Conservation (phyloP, 2,888 invertebrate genomes). For the Plebejus melissa region DNA sequence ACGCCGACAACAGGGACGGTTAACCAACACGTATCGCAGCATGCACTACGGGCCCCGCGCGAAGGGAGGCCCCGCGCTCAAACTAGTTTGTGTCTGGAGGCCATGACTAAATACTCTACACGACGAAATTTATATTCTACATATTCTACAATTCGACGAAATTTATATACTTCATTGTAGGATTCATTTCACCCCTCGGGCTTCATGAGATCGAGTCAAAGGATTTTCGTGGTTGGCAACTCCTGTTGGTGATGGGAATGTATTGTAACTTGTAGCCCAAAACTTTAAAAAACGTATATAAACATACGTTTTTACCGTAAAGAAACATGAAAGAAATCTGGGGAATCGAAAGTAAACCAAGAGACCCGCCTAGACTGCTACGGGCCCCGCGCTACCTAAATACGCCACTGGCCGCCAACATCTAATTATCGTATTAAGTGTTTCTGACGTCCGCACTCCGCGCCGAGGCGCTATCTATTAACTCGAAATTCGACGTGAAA, state of each 20-base stretch:
- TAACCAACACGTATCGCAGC: not conserved
- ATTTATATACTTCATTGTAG: no score
- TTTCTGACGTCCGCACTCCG: constrained; percentile 1
- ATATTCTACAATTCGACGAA: no score
- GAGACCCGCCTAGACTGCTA: not conserved
- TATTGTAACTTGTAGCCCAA: no score
- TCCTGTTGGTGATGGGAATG: no score
- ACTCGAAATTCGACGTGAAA: not conserved
- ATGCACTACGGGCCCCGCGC: not conserved
- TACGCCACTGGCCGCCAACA: not conserved
- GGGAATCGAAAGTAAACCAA: not conserved
- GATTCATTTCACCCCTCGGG: no score
- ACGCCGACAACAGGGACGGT: not conserved
- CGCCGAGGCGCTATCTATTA: not conserved
- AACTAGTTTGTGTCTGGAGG: not conserved
- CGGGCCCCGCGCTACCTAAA: not conserved
- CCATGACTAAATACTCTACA: not conserved
- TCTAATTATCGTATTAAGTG: constrained; percentile 27
- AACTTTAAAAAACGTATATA: no score
- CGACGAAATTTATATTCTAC: no score
- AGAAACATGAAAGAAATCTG: not conserved
- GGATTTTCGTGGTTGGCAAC: no score
- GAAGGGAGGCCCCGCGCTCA: no score
- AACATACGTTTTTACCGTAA: no score
- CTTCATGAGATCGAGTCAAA: no score